Evolutionary conservation across 2,113 vertebrate genomes (phyloP).

Genomic region (Mesoclemmys tuberculata): DNA sequence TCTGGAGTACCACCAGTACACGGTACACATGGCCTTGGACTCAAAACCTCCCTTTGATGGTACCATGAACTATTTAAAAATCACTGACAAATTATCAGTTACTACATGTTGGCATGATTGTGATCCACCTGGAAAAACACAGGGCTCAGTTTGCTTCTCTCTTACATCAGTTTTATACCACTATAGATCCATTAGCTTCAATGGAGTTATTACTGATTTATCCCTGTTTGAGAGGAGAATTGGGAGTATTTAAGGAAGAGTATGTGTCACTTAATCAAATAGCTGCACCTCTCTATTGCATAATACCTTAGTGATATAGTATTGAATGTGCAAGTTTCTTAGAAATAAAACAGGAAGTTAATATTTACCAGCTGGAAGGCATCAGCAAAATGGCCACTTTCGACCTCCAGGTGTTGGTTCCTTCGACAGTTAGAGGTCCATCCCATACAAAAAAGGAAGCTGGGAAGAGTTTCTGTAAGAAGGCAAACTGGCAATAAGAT

Average conservation of each 20-base stretch:
- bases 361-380: not conserved
- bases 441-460: not conserved
- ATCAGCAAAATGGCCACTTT: not conserved
- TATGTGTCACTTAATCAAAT: not conserved
- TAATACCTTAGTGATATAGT: not conserved
- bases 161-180: no score
- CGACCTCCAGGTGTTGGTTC: not conserved
- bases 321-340: not conserved
- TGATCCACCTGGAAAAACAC: no score
- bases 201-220: no score
- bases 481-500: not conserved
- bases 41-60: no score
- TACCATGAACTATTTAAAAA: no score
- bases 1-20: no score
- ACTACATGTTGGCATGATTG: no score
- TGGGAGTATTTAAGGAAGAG: not conserved
- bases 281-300: not conserved
- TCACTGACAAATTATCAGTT: no score
- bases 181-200: no score
- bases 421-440: not conserved
- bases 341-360: not conserved
- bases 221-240: not conserved
- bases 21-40: no score
- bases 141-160: no score
- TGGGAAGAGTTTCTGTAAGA: not conserved